Conservation (phyloP, 92 coral and sea anemone species). For the Blastomussa wellsi region DNA sequence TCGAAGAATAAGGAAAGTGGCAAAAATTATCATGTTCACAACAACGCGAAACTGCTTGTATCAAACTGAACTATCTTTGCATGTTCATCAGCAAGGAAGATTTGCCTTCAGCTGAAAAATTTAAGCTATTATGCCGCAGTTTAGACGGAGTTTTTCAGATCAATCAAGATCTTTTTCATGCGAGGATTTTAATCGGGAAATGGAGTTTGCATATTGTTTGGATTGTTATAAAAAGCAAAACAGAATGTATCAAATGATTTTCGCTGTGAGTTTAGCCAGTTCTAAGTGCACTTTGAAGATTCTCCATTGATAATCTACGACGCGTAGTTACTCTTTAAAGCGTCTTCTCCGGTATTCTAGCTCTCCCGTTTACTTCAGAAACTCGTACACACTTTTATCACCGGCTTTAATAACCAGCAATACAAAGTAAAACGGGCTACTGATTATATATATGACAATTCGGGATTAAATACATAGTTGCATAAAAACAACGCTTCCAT, state of each 20-base stretch:
- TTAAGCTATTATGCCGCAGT: too few species aligned
- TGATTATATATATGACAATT: neutral
- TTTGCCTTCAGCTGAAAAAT: too few species aligned
- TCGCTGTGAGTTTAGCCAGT: too few species aligned
- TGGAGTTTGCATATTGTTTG: neutral
- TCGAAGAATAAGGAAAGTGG: too few species aligned
- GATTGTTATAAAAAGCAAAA: neutral
- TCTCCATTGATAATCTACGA: too few species aligned
- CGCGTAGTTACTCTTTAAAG: neutral
- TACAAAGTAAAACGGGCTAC: neutral
- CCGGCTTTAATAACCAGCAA: neutral
- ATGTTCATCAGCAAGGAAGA: too few species aligned
- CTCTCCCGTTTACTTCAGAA: neutral
- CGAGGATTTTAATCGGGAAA: neutral
- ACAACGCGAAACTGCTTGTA: too few species aligned
- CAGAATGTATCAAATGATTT: neutral
- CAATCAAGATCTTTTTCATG: too few species aligned
- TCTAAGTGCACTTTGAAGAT: too few species aligned
- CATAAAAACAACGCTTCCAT: neutral
- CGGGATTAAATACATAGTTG: neutral
- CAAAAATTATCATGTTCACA: too few species aligned
- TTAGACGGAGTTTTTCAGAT: too few species aligned
- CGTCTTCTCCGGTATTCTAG: neutral
- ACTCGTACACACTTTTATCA: neutral
- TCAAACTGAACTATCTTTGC: too few species aligned